Evolutionary conservation across 2,113 vertebrate genomes (phyloP).

Genomic region (Laticauda colubrina): DNA sequence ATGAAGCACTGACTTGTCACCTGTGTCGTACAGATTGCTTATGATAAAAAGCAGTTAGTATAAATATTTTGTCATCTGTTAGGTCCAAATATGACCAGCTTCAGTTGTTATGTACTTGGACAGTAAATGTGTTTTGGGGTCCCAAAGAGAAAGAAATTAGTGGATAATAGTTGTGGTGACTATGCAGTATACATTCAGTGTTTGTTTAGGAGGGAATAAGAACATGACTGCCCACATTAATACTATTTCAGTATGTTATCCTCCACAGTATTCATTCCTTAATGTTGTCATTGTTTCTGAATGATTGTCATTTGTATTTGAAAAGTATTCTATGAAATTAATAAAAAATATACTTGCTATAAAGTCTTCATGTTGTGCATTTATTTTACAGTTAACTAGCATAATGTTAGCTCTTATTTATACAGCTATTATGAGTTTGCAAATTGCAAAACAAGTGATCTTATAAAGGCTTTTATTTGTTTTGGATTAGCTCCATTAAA

Average conservation of each 20-base stretch:
- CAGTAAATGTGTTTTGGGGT: not conserved
- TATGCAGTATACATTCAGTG: fast-evolving
- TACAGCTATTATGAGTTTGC: not conserved
- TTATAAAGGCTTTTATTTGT: not conserved
- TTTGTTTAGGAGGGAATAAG: constrained; percentile 37
- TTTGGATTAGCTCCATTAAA: not conserved
- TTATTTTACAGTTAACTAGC: not conserved
- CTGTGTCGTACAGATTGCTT: not conserved
- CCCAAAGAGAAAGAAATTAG: not conserved
- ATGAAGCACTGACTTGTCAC: not conserved
- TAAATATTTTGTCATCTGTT: not conserved
- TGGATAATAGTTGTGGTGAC: not conserved
- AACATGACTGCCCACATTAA: constrained; percentile 52
- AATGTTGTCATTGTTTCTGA: constrained; percentile 71
- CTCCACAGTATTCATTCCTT: constrained; percentile 74
- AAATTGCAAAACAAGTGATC: not conserved
- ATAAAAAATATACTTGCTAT: constrained; percentile 67
- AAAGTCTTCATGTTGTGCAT: constrained; percentile 52
- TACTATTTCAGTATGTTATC: constrained; percentile 62
- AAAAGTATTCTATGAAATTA: constrained; percentile 76
- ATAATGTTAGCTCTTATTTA: not conserved
- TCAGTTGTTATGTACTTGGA: not conserved
- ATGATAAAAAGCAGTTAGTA: not conserved
- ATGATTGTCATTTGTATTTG: constrained; percentile 74
- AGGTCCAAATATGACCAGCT: not conserved